These are phyloP conservation scores for Mormyrops boulengeri DNA, from an alignment of 2,797 vertebrate species.

Conservation along the genomic window DNA sequence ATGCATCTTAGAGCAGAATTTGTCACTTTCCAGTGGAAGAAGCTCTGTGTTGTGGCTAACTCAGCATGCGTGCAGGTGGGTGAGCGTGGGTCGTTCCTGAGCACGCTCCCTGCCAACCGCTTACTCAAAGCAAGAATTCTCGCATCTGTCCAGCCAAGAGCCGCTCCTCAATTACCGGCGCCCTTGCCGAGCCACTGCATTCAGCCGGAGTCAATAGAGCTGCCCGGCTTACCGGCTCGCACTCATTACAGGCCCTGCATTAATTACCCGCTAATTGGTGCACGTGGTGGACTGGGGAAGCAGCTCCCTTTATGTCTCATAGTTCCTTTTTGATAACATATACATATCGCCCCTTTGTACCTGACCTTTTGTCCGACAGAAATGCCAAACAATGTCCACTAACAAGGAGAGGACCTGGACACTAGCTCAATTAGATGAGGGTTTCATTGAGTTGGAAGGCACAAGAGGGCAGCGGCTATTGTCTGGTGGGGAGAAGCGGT, in stretches of 20 bases:
- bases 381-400: slow-evolving; percentile 64
- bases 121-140: slow-evolving; percentile 80
- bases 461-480: slow-evolving; percentile 52
- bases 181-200: slow-evolving; percentile 49
- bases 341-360: slow-evolving; percentile 35
- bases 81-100: slow-evolving; percentile 34
- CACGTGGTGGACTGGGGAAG: slow-evolving; percentile 45
- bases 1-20: not conserved
- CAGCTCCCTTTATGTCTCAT: slow-evolving; percentile 53
- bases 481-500: slow-evolving; percentile 52
- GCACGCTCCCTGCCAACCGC: slow-evolving; percentile 81
- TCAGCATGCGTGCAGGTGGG: not conserved
- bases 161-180: slow-evolving; percentile 73
- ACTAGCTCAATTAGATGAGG: slow-evolving; percentile 69
- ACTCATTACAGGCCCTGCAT: slow-evolving; percentile 74
- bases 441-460: slow-evolving; percentile 50
- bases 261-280: slow-evolving; percentile 87
- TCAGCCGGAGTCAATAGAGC: slow-evolving; percentile 74
- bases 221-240: slow-evolving; percentile 54
- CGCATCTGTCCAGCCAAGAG: slow-evolving; percentile 51
- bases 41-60: not conserved
- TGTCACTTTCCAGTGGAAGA: not conserved
- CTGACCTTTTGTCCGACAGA: slow-evolving; percentile 38
- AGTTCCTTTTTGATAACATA: slow-evolving; percentile 55
- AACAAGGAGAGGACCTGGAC: slow-evolving; percentile 68